These are phyloP conservation scores for Oreohelix idahoensis DNA, from an alignment of 1,140 invertebrate species.

Conservation along the genomic window DNA sequence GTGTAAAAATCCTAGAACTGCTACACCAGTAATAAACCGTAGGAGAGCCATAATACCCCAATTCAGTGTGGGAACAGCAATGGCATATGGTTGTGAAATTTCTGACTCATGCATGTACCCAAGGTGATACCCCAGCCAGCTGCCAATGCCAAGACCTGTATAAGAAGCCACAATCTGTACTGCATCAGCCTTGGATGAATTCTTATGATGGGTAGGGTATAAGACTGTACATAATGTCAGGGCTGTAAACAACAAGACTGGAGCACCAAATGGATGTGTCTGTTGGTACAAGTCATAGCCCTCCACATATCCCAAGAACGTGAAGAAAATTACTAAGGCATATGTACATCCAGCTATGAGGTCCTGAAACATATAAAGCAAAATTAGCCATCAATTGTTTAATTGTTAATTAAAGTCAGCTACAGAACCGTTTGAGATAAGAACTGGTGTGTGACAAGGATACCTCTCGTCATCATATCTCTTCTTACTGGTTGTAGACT, in stretches of 20 bases:
- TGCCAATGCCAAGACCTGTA: slow-evolving; percentile 84
- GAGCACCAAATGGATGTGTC: slow-evolving; percentile 79
- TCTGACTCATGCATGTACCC: slow-evolving; percentile 76
- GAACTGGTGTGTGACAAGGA: no score
- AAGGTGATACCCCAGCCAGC: slow-evolving; percentile 87
- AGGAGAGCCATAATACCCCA: slow-evolving; percentile 83
- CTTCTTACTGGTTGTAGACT: no score
- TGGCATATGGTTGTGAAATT: slow-evolving; percentile 75
- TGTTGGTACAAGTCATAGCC: slow-evolving; percentile 82
- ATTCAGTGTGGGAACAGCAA: slow-evolving; percentile 81
- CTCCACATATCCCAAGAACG: slow-evolving; percentile 84
- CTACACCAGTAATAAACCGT: slow-evolving; percentile 83
- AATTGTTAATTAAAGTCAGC: no score
- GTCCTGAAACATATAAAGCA: slow-evolving; percentile 73
- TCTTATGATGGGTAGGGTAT: slow-evolving; percentile 74
- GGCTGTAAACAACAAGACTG: slow-evolving; percentile 79
- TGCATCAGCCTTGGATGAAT: slow-evolving; percentile 83
- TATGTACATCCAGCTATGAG: slow-evolving; percentile 75
- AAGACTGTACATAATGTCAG: slow-evolving; percentile 81
- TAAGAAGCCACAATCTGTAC: slow-evolving; percentile 84
- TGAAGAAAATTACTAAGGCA: slow-evolving; percentile 80
- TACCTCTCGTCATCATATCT: no score
- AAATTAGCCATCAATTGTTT: no score
- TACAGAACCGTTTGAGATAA: no score
- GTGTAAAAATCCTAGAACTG: slow-evolving; percentile 81